phyloP scores from a whole-genome alignment of 2,888 invertebrate species.

The Apodemia duryi region DNA sequence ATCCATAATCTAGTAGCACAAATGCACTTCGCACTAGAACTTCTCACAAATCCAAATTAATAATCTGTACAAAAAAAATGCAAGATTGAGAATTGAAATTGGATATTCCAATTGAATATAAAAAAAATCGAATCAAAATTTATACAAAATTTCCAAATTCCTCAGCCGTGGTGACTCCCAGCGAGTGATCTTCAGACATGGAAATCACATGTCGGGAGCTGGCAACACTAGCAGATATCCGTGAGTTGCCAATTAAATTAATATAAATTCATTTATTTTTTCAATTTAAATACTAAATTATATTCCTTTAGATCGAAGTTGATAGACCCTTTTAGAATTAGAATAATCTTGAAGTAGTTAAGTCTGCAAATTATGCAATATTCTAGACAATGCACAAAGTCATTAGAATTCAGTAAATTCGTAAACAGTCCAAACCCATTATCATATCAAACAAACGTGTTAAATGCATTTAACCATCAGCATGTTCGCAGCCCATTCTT shows the following conservation, averaged over 20 bases:
- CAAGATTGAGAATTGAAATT: background rate
- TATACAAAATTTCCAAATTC: slow-evolving; percentile 40
- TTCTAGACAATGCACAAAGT: background rate
- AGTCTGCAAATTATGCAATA: background rate
- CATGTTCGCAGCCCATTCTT: slow-evolving; percentile 35
- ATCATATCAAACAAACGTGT: background rate
- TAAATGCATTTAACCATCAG: slow-evolving; percentile 20
- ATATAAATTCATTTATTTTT: slow-evolving; percentile 21
- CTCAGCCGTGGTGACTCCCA: slow-evolving; percentile 86
- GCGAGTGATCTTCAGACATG: slow-evolving; percentile 85
- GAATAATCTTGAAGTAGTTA: background rate
- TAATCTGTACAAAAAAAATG: background rate
- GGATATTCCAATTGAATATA: background rate
- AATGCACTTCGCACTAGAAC: slow-evolving; percentile 11
- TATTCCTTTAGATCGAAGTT: background rate
- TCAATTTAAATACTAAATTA: slow-evolving; percentile 5
- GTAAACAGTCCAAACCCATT: background rate
- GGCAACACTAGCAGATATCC: slow-evolving; percentile 83
- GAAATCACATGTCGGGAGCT: slow-evolving; percentile 84
- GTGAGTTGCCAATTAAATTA: slow-evolving; percentile 65
- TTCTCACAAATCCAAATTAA: slow-evolving; percentile 1
- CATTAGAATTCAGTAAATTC: background rate
- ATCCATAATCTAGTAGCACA: slow-evolving; percentile 4
- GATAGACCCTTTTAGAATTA: background rate
- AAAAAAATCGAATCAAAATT: slow-evolving; percentile 24